Evolutionary conservation across 2,113 vertebrate genomes (phyloP).

Genomic region (Sinosuthora webbiana): DNA sequence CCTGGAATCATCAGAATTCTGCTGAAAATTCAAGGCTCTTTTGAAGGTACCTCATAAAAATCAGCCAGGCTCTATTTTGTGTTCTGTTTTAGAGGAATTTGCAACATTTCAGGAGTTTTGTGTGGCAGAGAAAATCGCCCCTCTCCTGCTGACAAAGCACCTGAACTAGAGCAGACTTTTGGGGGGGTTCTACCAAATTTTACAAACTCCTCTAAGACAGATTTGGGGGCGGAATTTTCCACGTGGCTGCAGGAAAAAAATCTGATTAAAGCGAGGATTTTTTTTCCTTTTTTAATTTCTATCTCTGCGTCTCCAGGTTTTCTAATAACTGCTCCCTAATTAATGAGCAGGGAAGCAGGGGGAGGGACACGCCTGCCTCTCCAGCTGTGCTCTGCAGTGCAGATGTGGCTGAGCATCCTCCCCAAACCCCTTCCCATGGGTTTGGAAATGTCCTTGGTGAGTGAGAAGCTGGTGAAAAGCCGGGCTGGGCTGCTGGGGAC

Average conservation of each 20-base stretch:
- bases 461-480: constrained; percentile 16
- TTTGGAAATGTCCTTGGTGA: not conserved
- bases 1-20: not conserved
- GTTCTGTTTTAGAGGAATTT: not conserved
- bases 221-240: not conserved
- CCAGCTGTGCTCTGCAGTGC: not conserved
- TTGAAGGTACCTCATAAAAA: not conserved
- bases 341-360: not conserved
- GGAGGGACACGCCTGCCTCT: not conserved
- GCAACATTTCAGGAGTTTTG: not conserved
- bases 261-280: not conserved
- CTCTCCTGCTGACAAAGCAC: not conserved
- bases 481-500: constrained; percentile 10
- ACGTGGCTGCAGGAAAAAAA: not conserved
- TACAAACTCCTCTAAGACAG: not conserved
- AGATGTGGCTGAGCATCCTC: constrained; percentile 2
- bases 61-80: not conserved
- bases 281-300: not conserved
- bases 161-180: not conserved
- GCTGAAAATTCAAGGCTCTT: not conserved
- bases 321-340: not conserved
- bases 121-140: not conserved
- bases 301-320: not conserved
- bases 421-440: not conserved
- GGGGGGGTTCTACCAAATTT: not conserved